Conservation (phyloP, 2,113 vertebrate species). For the Varanus komodoensis region DNA sequence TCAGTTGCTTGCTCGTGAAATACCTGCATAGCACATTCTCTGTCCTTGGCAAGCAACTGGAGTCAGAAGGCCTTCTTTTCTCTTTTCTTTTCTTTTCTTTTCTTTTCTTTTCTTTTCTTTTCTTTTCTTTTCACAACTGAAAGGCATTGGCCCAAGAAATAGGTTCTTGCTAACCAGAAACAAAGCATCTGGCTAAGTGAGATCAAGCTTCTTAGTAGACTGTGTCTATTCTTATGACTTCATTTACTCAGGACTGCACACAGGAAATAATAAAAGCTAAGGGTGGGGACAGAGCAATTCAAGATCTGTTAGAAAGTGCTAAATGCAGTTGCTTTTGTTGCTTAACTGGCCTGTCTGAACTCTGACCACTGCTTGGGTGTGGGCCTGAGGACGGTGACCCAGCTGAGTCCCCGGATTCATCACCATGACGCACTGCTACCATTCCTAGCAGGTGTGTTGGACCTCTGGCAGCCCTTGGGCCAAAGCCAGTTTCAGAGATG, state of each 20-base stretch:
- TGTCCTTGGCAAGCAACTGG: background rate
- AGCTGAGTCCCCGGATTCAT: background rate
- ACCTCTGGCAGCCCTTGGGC: no score
- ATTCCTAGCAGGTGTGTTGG: no score
- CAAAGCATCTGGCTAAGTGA: background rate
- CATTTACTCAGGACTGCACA: background rate
- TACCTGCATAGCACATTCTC: constrained; percentile 8
- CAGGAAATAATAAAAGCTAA: background rate
- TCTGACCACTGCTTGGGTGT: no score
- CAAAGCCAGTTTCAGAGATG: no score
- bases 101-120: background rate
- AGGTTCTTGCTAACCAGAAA: background rate
- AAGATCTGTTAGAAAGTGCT: no score
- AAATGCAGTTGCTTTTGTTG: background rate
- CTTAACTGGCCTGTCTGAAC: background rate
- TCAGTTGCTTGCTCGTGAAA: constrained; percentile 48
- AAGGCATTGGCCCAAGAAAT: background rate
- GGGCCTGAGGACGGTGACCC: background rate
- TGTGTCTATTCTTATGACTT: background rate
- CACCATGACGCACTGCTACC: background rate
- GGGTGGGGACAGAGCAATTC: background rate
- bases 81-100: background rate
- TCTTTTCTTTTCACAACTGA: background rate
- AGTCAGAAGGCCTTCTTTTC: background rate
- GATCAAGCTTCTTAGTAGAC: background rate